These are phyloP conservation scores for Notarius lentiginosus DNA, from an alignment of 2,113 vertebrate species.

Conservation along the genomic window DNA sequence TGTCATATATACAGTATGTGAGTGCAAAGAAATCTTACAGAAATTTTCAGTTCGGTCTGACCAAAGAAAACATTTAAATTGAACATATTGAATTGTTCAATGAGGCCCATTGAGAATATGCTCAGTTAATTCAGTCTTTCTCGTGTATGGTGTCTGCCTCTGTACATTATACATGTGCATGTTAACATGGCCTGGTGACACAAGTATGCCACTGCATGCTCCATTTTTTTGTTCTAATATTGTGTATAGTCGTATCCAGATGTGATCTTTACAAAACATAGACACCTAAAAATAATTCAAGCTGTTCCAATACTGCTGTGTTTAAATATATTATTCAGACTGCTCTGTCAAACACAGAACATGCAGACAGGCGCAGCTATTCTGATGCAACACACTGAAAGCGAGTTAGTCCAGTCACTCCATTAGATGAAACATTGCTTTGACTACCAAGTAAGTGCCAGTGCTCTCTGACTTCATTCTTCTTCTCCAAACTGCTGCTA, in stretches of 20 bases:
- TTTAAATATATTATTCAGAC: constrained; percentile 1
- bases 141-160: neutral
- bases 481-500: constrained; percentile 4
- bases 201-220: neutral
- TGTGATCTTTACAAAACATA: neutral
- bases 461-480: constrained; percentile 7
- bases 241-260: neutral
- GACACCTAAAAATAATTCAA: neutral
- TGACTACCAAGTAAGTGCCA: neutral
- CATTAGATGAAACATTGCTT: constrained; percentile 11
- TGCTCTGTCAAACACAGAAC: constrained; percentile 9
- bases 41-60: neutral
- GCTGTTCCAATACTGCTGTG: neutral
- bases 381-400: constrained; percentile 67
- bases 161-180: neutral
- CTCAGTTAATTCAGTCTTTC: neutral
- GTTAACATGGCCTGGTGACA: neutral
- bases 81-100: neutral
- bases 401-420: constrained; percentile 26
- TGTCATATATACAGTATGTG: too few species aligned
- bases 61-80: neutral
- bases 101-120: neutral
- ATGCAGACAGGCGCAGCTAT: constrained; percentile 9
- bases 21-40: neutral
- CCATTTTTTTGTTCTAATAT: neutral